phyloP scores from a whole-genome alignment of 2,888 invertebrate genomes.

The Parelbella ahira region DNA sequence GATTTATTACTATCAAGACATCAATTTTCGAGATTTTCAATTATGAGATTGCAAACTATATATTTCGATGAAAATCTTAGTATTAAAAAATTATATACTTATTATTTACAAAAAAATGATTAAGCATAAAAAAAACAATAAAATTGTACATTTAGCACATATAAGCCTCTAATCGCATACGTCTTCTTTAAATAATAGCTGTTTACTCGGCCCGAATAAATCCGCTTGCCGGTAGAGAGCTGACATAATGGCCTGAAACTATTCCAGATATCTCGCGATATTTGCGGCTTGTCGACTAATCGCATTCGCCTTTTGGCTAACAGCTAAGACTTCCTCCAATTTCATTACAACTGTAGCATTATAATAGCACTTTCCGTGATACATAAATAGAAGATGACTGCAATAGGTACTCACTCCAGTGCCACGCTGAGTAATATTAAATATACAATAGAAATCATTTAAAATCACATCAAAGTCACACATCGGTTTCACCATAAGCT shows the following conservation, averaged over 20 bases:
- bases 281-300: conserved; percentile 26
- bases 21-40: too few species aligned
- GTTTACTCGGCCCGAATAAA: conserved; percentile 46
- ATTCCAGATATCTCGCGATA: conserved; percentile 37
- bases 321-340: conserved; percentile 5
- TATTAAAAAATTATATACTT: too few species aligned
- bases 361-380: too few species aligned
- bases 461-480: conserved; percentile 58
- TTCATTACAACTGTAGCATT: too few species aligned
- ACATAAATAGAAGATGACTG: too few species aligned
- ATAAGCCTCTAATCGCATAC: conserved; percentile 14
- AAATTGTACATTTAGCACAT: too few species aligned
- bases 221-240: conserved; percentile 53
- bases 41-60: too few species aligned
- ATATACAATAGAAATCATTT: conserved; percentile 50
- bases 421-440: conserved; percentile 10
- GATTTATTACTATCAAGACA: too few species aligned
- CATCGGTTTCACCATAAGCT: conserved; percentile 68
- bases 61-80: too few species aligned
- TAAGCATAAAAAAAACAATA: too few species aligned
- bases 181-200: conserved; percentile 48
- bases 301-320: conserved; percentile 6
- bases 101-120: too few species aligned
- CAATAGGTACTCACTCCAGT: too few species aligned
- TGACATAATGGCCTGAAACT: conserved; percentile 38